Evolutionary conservation across 92 coral and sea anemone genomes (phyloP).

Genomic region (Zoanthus sansibaricus): DNA sequence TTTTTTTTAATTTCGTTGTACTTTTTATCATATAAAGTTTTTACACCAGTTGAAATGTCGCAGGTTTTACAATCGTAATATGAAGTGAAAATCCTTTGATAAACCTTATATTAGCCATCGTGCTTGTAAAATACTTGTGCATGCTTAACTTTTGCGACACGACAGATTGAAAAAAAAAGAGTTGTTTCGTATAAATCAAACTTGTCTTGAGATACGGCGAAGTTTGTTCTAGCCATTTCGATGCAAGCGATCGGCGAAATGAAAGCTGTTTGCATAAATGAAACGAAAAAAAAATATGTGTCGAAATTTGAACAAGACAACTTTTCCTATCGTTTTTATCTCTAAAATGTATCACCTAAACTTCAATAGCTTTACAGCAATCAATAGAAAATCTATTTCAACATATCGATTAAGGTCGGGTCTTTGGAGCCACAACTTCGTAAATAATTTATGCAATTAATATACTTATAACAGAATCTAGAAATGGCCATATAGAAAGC

Average conservation of each 20-base stretch:
- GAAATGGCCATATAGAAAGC: constrained; percentile 19
- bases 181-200: constrained; percentile 5
- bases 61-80: background rate
- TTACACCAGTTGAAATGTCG: background rate
- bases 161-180: background rate
- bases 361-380: background rate
- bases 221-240: background rate
- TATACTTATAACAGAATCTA: background rate
- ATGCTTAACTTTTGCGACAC: constrained; percentile 13
- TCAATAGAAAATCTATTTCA: constrained; percentile 27
- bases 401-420: constrained; percentile 13
- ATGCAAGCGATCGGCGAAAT: background rate
- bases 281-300: too few relatives aligned
- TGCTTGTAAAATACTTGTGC: constrained; percentile 30
- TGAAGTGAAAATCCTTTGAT: too few relatives aligned
- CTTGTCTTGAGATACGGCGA: background rate
- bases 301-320: background rate
- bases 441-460: constrained; percentile 39
- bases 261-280: background rate
- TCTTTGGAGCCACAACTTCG: constrained; percentile 3
- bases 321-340: constrained; percentile 6
- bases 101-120: background rate
- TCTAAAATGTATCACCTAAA: constrained; percentile 13
- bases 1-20: background rate
- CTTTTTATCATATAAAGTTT: background rate